Conservation (phyloP, 37 sponge, comb jelly and placozoan genomes). For the Oscarella lobularis region DNA sequence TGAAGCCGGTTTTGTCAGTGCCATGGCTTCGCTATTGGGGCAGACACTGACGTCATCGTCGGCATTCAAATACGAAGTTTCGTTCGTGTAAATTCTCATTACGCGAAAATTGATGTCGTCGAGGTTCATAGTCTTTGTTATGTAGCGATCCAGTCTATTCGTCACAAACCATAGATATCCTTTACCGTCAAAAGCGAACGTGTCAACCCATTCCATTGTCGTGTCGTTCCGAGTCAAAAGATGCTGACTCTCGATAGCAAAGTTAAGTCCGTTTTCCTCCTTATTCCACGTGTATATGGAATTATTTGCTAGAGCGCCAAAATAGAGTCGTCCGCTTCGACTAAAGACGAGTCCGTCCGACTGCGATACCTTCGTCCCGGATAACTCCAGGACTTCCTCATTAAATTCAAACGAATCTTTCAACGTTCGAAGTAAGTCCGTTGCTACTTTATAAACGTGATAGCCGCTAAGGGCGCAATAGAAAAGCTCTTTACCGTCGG, state of each 20-base stretch:
- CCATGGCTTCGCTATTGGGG: background rate
- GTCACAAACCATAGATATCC: background rate
- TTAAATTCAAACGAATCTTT: background rate
- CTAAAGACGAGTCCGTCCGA: conserved; percentile 1
- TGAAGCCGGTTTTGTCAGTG: background rate
- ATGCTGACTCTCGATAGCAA: background rate
- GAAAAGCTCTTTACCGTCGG: background rate
- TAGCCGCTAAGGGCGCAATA: background rate
- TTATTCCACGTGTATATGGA: background rate
- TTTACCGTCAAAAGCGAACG: background rate
- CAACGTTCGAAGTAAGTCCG: background rate
- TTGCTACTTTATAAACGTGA: background rate
- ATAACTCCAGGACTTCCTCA: background rate
- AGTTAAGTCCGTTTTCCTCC: background rate
- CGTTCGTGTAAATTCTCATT: background rate
- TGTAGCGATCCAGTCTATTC: background rate
- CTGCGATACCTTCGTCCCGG: background rate
- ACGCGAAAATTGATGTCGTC: background rate
- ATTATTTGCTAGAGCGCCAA: background rate
- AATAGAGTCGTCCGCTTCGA: background rate
- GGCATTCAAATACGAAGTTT: background rate
- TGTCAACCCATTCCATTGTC: conserved; percentile 1
- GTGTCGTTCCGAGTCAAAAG: background rate
- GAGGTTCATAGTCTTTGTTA: background rate
- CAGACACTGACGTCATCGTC: background rate